phyloP scores from a whole-genome alignment of 2,113 vertebrate species.

The Pseudolaguvia tuberculata region DNA sequence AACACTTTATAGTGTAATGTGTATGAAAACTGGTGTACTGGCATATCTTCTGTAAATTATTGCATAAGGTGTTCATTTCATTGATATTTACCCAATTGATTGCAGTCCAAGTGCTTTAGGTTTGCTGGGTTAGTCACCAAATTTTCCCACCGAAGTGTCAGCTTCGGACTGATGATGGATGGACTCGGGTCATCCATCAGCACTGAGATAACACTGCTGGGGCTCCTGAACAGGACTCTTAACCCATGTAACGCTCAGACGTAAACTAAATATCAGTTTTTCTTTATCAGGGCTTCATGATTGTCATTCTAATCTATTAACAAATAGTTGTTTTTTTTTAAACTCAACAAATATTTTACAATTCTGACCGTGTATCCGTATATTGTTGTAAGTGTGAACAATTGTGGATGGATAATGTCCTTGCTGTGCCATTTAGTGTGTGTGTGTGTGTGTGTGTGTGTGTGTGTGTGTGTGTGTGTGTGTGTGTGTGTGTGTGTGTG shows the following conservation, averaged over 20 bases:
- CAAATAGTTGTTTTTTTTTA: neutral
- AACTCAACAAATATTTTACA: neutral
- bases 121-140: no score
- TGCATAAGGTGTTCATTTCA: neutral
- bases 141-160: no score
- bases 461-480: constrained; percentile 77
- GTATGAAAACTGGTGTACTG: neutral
- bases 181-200: no score
- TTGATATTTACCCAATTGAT: neutral
- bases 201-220: no score
- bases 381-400: neutral
- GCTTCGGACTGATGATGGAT: no score
- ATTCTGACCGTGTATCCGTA: neutral
- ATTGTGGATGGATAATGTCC: neutral
- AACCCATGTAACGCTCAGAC: no score
- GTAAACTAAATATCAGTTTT: no score
- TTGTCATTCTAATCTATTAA: neutral
- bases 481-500: constrained; percentile 76
- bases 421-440: constrained; percentile 24
- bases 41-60: neutral
- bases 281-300: no score
- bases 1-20: neutral
- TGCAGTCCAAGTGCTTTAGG: no score
- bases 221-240: no score
- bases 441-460: no score